Percentiles rank a stretch among this genome's conserved stretches.
Conservation (phyloP, 2,888 invertebrate genomes). For the Limenitis camilla region DNA sequence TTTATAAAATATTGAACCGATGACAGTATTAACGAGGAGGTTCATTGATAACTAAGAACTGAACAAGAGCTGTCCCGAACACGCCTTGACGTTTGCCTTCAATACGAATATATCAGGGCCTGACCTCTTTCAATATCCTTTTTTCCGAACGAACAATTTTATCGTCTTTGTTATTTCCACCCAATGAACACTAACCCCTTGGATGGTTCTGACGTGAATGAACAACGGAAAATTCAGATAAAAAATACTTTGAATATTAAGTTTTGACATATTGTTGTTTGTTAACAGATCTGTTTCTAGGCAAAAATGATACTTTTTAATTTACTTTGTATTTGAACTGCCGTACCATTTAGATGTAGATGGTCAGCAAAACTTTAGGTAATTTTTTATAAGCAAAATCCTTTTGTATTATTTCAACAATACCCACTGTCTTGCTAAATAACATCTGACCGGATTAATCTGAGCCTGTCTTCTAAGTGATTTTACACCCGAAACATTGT, state of each 20-base stretch:
- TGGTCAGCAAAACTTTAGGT: too few relatives aligned
- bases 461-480: too few relatives aligned
- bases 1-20: slow-evolving; percentile 5
- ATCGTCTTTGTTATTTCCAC: slow-evolving; percentile 72
- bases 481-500: too few relatives aligned
- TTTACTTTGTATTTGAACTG: too few relatives aligned
- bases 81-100: slow-evolving; percentile 60
- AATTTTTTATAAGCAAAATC: too few relatives aligned
- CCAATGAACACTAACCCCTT: slow-evolving; percentile 67
- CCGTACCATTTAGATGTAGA: too few relatives aligned
- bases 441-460: too few relatives aligned
- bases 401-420: too few relatives aligned
- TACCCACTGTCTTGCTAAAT: too few relatives aligned
- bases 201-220: slow-evolving; percentile 56
- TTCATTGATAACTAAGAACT: slow-evolving; percentile 43
- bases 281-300: neutral
- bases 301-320: too few relatives aligned
- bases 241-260: slow-evolving; percentile 6
- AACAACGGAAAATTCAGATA: slow-evolving; percentile 43
- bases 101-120: slow-evolving; percentile 63
- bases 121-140: slow-evolving; percentile 72
- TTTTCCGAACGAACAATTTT: slow-evolving; percentile 69
- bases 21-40: slow-evolving; percentile 34
- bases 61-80: slow-evolving; percentile 55
- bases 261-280: slow-evolving; percentile 1